Conservation (phyloP, 2,113 vertebrate species). For the Falco punctatus region DNA sequence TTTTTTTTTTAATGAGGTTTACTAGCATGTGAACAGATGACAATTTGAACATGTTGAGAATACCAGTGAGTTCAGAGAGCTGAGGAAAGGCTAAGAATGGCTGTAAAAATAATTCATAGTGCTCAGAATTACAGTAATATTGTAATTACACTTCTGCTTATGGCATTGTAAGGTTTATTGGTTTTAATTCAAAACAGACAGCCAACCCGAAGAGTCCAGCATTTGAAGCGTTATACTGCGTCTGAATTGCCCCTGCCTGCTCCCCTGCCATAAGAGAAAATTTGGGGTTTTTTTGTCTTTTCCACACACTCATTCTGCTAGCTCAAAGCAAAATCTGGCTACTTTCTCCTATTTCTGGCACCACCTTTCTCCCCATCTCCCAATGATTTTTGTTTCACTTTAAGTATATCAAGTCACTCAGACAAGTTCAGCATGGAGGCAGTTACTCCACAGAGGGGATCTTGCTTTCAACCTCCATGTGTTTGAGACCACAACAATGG, state of each 20-base stretch:
- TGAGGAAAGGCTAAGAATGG: background rate
- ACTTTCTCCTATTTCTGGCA: background rate
- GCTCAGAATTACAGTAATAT: background rate
- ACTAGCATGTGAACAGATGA: background rate
- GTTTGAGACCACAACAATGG: conserved; percentile 57
- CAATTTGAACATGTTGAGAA: background rate
- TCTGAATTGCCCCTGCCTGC: background rate
- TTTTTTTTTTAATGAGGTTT: background rate
- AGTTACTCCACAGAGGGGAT: background rate
- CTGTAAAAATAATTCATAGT: background rate
- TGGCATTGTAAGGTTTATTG: background rate
- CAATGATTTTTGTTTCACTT: conserved; percentile 10
- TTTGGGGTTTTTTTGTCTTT: background rate
- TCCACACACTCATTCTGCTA: background rate
- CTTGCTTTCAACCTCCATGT: conserved; percentile 28
- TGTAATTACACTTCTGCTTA: conserved; percentile 2
- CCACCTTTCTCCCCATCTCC: background rate
- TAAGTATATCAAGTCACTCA: conserved; percentile 2
- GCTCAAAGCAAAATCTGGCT: background rate
- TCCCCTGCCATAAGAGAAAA: background rate
- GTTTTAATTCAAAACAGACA: conserved; percentile 37
- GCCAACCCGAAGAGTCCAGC: background rate
- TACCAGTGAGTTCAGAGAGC: background rate
- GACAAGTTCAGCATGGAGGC: conserved; percentile 26
- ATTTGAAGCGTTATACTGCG: background rate